Conservation (phyloP, 2,888 invertebrate genomes). For the Thymelicus lineola region DNA sequence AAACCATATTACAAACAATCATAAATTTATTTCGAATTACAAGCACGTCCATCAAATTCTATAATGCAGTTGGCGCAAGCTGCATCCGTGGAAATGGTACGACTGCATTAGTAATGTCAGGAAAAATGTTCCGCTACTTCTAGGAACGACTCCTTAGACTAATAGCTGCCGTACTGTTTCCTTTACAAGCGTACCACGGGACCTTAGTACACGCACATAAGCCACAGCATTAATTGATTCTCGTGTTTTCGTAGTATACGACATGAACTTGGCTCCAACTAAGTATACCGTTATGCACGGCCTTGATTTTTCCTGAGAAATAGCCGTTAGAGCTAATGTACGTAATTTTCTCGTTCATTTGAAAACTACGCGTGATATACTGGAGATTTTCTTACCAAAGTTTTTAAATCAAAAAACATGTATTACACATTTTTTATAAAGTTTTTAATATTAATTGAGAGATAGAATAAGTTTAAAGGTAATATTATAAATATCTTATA, state of each 20-base stretch:
- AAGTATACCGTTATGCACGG: constrained; percentile 47
- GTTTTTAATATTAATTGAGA: too few relatives aligned
- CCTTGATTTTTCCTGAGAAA: constrained; percentile 45
- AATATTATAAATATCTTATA: too few relatives aligned
- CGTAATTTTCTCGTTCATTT: background rate
- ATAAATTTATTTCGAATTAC: background rate
- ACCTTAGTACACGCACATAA: background rate
- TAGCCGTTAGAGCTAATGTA: constrained; percentile 12
- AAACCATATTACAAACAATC: background rate
- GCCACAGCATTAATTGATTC: background rate
- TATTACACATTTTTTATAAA: too few relatives aligned
- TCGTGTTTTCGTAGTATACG: background rate
- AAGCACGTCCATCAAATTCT: constrained; percentile 7
- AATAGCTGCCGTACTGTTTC: constrained; percentile 2
- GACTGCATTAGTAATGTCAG: constrained; percentile 44
- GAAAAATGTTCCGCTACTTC: constrained; percentile 49
- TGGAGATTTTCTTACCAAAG: background rate
- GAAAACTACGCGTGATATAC: background rate
- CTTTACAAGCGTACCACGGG: background rate
- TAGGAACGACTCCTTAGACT: constrained; percentile 7
- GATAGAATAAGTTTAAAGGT: too few relatives aligned
- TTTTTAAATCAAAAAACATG: background rate
- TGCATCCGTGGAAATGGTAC: constrained; percentile 16
- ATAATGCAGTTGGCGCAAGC: constrained; percentile 25
- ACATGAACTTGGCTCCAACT: constrained; percentile 21